A percentile compares a stretch with the other conserved stretches of the same genome.
Conservation (phyloP, 2,113 vertebrate species). For the Mellivora capensis region DNA sequence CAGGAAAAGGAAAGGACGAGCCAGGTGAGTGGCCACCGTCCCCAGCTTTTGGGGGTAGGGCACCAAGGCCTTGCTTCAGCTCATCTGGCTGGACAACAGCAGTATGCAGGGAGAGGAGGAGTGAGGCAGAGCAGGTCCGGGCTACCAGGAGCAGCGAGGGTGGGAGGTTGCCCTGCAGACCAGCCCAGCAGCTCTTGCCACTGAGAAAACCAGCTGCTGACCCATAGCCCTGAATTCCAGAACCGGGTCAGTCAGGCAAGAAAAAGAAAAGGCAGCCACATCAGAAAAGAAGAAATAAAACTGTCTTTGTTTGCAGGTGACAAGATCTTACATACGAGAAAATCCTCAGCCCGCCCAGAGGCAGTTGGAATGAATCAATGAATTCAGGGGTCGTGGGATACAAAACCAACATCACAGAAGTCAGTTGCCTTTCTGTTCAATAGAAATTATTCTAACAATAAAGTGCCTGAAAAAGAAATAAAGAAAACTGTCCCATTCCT, state of each 20-base stretch:
- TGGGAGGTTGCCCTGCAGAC: background rate
- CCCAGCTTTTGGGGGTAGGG: too few species aligned
- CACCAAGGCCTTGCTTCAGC: background rate
- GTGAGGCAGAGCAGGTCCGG: background rate
- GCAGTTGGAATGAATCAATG: background rate
- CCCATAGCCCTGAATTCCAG: background rate
- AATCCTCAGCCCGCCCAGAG: background rate
- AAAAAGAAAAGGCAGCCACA: background rate
- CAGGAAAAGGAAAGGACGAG: too few species aligned
- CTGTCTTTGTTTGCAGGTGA: background rate
- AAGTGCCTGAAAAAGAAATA: background rate
- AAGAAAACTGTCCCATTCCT: background rate
- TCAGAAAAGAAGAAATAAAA: background rate
- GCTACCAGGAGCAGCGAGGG: too few species aligned
- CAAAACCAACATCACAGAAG: background rate
- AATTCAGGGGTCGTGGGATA: background rate
- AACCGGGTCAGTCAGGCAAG: too few species aligned
- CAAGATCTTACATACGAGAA: background rate
- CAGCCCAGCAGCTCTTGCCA: background rate
- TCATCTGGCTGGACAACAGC: background rate
- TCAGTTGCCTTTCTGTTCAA: background rate
- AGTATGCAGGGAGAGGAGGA: background rate
- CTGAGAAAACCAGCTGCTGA: background rate
- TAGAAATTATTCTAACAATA: background rate
- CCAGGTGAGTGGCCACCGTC: too few species aligned